Conservation (phyloP, 2,888 invertebrate genomes). For the Aplocera efformata region DNA sequence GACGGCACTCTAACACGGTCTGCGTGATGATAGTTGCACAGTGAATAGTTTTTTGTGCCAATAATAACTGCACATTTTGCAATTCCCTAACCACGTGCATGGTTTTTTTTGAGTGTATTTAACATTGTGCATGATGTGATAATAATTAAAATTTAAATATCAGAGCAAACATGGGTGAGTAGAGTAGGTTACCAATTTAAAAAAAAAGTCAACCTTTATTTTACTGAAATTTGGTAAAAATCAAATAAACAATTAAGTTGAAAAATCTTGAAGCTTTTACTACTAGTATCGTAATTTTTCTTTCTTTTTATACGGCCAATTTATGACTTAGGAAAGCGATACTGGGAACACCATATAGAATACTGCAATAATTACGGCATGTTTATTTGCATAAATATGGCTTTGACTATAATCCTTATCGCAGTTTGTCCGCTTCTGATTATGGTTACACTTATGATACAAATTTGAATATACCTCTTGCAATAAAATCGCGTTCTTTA, state of each 20-base stretch:
- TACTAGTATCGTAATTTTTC: too few species aligned
- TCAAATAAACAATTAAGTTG: too few species aligned
- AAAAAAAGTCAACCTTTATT: too few species aligned
- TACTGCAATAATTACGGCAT: too few species aligned
- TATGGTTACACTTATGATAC: conserved; percentile 9
- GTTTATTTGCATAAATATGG: background rate
- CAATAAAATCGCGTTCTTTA: conserved; percentile 41
- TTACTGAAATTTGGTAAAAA: too few species aligned
- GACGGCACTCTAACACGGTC: conserved; percentile 85
- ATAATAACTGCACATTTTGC: conserved; percentile 21
- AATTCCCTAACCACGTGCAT: conserved; percentile 23
- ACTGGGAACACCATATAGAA: too few species aligned
- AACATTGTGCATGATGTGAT: conserved; percentile 24
- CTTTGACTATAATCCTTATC: background rate
- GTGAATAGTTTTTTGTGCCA: conserved; percentile 50
- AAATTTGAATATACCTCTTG: conserved; percentile 11
- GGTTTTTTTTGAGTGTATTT: conserved; percentile 20
- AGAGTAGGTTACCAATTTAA: too few species aligned
- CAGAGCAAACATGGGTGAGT: too few species aligned
- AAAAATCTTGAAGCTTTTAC: too few species aligned
- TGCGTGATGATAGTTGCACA: conserved; percentile 60
- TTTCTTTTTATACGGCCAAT: too few species aligned
- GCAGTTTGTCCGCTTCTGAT: conserved; percentile 3
- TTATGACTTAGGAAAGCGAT: too few species aligned
- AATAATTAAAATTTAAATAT: background rate